Conservation (phyloP, 2,113 vertebrate genomes). For the Equus quagga region DNA sequence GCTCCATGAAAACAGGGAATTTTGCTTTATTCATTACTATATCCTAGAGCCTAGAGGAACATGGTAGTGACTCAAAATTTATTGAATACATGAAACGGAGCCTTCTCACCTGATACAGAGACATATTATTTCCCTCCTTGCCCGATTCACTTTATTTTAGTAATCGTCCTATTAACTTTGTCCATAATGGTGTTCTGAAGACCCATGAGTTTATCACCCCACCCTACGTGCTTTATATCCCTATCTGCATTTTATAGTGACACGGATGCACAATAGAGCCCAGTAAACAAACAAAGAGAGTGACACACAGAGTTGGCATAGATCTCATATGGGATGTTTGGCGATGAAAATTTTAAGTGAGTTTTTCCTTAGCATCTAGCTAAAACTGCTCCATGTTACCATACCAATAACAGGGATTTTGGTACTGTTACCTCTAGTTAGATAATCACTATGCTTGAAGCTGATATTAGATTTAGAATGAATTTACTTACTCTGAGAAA, state of each 20-base stretch:
- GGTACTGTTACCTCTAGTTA: neutral
- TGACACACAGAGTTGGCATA: neutral
- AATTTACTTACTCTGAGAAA: slow-evolving; percentile 19
- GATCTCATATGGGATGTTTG: neutral
- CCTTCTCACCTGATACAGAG: neutral
- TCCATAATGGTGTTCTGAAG: neutral
- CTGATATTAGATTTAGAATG: slow-evolving; percentile 1
- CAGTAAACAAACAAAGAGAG: neutral
- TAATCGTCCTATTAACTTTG: neutral
- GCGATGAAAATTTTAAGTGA: neutral
- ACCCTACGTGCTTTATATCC: neutral
- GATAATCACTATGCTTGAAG: neutral
- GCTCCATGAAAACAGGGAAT: neutral
- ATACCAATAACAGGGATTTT: neutral
- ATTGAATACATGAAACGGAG: neutral
- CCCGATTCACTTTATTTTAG: neutral
- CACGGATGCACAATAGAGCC: neutral
- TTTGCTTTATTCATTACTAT: neutral
- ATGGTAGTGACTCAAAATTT: neutral
- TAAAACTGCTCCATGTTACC: neutral
- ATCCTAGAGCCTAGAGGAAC: neutral
- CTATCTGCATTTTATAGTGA: neutral
- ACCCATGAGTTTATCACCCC: neutral
- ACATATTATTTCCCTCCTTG: neutral
- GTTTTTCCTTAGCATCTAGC: neutral